Percentiles rank a stretch among this genome's conserved stretches.
Evolutionary conservation across 2,113 vertebrate genomes (phyloP).

Genomic region (Chloropsis cyanopogon): DNA sequence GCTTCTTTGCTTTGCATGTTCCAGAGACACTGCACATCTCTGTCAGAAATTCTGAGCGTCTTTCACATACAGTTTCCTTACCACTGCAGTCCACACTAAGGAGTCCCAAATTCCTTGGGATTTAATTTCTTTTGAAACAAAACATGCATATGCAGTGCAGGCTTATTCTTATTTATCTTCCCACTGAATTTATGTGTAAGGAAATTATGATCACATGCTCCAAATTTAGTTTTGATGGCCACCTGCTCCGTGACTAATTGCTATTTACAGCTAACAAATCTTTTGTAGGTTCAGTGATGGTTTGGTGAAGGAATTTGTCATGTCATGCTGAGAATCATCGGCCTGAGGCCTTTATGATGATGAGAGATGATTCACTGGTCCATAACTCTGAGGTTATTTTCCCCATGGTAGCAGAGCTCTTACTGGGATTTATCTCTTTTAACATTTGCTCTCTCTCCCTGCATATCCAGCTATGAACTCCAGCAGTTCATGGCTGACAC

Average conservation of each 20-base stretch:
- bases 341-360: not conserved
- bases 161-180: not conserved
- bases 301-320: conserved; percentile 8
- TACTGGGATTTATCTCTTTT: not conserved
- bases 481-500: not conserved
- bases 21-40: not conserved
- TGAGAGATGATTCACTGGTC: not conserved
- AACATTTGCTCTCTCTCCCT: not conserved
- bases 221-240: conserved; percentile 13
- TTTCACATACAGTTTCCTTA: not conserved
- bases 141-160: not conserved
- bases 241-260: conserved; percentile 20
- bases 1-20: not conserved
- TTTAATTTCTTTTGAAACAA: not conserved
- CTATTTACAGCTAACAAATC: not conserved
- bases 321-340: not conserved
- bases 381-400: not conserved
- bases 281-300: conserved; percentile 15
- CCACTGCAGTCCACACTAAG: not conserved
- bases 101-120: not conserved
- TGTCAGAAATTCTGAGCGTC: not conserved
- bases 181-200: not conserved
- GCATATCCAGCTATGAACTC: not conserved
- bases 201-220: not conserved
- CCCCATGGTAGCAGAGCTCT: not conserved